Conservation (phyloP, 2,797 vertebrate species). For the Nyctibius grandis region DNA sequence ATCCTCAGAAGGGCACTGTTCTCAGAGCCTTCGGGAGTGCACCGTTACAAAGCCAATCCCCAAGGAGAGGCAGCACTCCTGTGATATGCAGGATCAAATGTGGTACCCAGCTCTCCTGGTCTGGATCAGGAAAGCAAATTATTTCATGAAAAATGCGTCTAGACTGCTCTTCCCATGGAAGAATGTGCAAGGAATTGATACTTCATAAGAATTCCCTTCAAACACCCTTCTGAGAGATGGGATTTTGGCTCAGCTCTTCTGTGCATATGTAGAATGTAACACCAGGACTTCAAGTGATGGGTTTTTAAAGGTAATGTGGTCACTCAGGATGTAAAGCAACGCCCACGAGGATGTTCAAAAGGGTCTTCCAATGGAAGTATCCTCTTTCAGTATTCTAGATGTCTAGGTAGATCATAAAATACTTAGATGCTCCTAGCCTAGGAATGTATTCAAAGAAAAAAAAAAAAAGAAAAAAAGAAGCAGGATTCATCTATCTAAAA, state of each 20-base stretch:
- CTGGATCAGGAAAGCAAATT: neutral
- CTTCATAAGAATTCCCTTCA: neutral
- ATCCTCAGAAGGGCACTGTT: neutral
- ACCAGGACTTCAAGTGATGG: neutral
- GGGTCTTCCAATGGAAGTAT: neutral
- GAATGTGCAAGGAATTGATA: accelerated
- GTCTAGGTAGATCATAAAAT: neutral
- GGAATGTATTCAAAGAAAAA: neutral
- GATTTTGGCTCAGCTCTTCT: neutral
- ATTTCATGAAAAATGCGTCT: neutral
- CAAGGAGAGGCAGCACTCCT: neutral
- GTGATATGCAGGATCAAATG: neutral
- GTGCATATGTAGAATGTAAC: neutral
- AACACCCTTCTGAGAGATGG: accelerated
- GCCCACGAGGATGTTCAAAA: neutral
- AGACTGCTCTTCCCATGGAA: neutral
- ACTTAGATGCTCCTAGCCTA: neutral
- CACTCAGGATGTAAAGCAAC: neutral
- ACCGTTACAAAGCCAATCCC: neutral
- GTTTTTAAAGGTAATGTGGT: neutral
- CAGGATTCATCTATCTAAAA: neutral
- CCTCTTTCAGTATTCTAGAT: neutral
- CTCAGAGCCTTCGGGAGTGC: neutral
- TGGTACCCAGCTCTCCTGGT: neutral
- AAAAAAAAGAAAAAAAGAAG: neutral